phyloP scores from a whole-genome alignment of 2,888 invertebrate genomes.

The Dendrolimus houi region DNA sequence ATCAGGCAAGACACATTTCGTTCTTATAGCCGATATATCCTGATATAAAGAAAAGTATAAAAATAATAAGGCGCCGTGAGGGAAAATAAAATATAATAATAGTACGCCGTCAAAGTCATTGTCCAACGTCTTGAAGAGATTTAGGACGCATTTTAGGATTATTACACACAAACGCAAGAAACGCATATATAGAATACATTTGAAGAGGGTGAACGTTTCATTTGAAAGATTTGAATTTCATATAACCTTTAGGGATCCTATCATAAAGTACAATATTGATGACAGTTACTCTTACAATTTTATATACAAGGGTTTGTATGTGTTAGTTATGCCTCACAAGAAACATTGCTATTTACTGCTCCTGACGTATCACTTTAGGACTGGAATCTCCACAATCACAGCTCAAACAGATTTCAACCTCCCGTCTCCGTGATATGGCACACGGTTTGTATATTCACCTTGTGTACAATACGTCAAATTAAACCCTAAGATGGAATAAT shows the following conservation, averaged over 20 bases:
- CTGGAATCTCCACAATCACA: no score
- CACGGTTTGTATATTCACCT: no score
- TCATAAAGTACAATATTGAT: conserved; percentile 61
- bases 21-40: conserved; percentile 64
- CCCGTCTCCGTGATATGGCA: no score
- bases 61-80: conserved; percentile 64
- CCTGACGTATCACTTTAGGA: neutral
- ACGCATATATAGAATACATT: conserved; percentile 17
- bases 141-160: conserved; percentile 38
- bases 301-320: conserved; percentile 61
- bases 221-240: conserved; percentile 54
- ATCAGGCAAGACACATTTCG: conserved; percentile 63
- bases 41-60: conserved; percentile 62
- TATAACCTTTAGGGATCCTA: conserved; percentile 40
- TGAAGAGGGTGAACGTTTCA: conserved; percentile 54
- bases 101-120: conserved; percentile 44
- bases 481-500: no score
- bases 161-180: conserved; percentile 20
- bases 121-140: conserved; percentile 47
- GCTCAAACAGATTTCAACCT: no score
- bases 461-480: no score
- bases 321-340: conserved; percentile 18
- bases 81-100: conserved; percentile 67
- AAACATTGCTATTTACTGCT: neutral
- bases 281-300: conserved; percentile 66